Conservation (phyloP, 2,797 vertebrate species). For the Parauchenoglanis punctatus region DNA sequence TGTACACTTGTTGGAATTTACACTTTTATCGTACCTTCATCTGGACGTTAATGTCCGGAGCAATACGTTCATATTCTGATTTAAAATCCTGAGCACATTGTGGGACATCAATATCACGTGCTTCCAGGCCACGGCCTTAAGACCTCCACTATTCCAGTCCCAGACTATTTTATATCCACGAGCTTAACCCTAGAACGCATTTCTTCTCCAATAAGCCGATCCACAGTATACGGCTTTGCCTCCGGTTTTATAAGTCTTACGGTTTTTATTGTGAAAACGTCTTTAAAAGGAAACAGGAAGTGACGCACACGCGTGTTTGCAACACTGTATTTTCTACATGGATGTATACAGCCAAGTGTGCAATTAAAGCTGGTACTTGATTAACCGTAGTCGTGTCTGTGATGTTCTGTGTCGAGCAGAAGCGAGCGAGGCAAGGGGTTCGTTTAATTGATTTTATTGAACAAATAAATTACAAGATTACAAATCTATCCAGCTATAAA, state of each 20-base stretch:
- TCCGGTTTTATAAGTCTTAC: conserved; percentile 31
- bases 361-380: conserved; percentile 69
- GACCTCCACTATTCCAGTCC: background rate
- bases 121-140: conserved; percentile 54
- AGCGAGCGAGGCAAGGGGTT: background rate
- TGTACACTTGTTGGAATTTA: background rate
- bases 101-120: conserved; percentile 25
- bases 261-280: conserved; percentile 50
- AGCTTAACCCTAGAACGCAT: conserved; percentile 11
- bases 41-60: conserved; percentile 1
- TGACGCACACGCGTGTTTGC: conserved; percentile 38
- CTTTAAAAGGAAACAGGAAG: conserved; percentile 57
- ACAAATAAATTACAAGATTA: conserved; percentile 71
- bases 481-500: conserved; percentile 51
- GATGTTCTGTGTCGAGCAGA: background rate
- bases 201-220: conserved; percentile 48
- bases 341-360: conserved; percentile 64
- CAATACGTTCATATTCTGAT: conserved; percentile 19
- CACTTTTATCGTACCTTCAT: background rate
- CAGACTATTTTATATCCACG: conserved; percentile 27
- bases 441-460: conserved; percentile 58
- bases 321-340: conserved; percentile 70
- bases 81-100: background rate
- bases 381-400: background rate
- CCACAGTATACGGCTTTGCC: conserved; percentile 31